A percentile compares a stretch with the other conserved stretches of the same genome.
Evolutionary conservation across 35 echinoderm and acorn worm species (phyloP).

Genomic region (Heliocidaris erythrogramma): DNA sequence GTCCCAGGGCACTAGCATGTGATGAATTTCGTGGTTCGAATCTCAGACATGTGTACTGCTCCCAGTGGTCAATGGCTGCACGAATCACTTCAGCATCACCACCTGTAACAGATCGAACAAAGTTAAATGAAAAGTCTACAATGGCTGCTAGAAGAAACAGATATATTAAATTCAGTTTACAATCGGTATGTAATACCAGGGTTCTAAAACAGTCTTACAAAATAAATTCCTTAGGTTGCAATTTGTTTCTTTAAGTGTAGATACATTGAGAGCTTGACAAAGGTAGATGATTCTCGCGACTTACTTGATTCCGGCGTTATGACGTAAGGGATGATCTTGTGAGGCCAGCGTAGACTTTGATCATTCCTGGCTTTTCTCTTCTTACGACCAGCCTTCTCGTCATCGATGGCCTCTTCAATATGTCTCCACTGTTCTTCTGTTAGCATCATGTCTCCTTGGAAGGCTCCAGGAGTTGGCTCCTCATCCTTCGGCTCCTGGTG

Average conservation of each 20-base stretch:
- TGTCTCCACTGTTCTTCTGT: not conserved
- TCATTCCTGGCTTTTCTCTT: constrained; percentile 27
- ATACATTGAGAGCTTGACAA: no score
- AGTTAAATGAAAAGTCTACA: not conserved
- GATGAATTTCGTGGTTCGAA: constrained; percentile 28
- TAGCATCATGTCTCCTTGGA: constrained; percentile 36
- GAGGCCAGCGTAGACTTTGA: not conserved
- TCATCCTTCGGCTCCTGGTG: not conserved
- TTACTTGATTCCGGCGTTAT: constrained; percentile 29
- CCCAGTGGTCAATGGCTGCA: constrained; percentile 54
- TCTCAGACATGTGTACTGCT: constrained; percentile 47
- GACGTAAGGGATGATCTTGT: constrained; percentile 34
- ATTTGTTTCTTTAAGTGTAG: no score
- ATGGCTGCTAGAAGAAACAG: no score
- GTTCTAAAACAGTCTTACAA: not conserved
- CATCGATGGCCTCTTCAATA: constrained; percentile 30
- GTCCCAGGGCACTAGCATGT: not conserved
- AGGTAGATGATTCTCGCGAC: not conserved
- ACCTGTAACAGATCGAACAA: not conserved
- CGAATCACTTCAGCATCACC: not conserved
- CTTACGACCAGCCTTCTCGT: constrained; percentile 34
- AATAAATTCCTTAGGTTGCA: not conserved
- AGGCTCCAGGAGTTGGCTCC: not conserved
- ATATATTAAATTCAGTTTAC: no score
- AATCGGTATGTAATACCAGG: not conserved